phyloP scores from a whole-genome alignment of 2,797 vertebrate genomes.

The Mormyrus proboscirostris region DNA sequence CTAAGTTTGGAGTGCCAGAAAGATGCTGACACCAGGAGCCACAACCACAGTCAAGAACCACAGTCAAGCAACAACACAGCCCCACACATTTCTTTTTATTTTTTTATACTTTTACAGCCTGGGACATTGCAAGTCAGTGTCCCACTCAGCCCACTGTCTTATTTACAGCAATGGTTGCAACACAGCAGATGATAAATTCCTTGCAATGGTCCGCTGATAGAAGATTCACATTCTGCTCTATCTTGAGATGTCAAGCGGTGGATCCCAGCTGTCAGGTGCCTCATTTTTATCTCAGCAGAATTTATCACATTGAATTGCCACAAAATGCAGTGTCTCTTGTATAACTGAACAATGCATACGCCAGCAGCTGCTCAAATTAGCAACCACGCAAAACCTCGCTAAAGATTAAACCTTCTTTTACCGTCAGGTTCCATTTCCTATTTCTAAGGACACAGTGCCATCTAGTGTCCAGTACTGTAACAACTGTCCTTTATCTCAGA shows the following conservation, averaged over 20 bases:
- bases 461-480: background rate
- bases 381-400: background rate
- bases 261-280: background rate
- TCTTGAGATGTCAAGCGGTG: background rate
- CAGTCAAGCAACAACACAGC: constrained; percentile 18
- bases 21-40: constrained; percentile 26
- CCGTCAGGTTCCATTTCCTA: background rate
- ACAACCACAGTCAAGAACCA: constrained; percentile 4
- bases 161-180: constrained; percentile 7
- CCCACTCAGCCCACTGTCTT: background rate
- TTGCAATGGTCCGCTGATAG: background rate
- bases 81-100: background rate
- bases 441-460: constrained; percentile 15
- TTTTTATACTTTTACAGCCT: constrained; percentile 4
- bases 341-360: background rate
- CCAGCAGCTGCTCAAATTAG: background rate
- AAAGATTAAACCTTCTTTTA: background rate
- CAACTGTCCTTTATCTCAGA: background rate
- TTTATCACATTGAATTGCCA: background rate
- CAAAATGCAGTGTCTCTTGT: background rate
- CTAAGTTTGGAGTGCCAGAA: constrained; percentile 20
- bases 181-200: background rate
- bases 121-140: constrained; percentile 9
- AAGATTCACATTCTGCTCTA: background rate
- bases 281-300: background rate